These are phyloP conservation scores for Polypedilum vanderplanki DNA, from an alignment of 1,140 invertebrate species.

Conservation along the genomic window DNA sequence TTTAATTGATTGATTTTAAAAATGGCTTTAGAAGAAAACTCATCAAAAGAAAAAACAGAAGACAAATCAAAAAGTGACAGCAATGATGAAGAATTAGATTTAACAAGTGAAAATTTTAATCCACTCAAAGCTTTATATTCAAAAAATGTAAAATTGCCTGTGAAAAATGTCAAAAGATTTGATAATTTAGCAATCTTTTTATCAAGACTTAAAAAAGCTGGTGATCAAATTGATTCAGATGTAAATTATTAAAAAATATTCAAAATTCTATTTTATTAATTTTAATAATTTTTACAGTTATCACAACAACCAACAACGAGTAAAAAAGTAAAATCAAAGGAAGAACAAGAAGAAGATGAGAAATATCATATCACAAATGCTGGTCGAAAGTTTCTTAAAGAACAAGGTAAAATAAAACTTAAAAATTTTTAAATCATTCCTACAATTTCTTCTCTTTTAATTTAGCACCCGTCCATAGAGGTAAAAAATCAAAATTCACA, in stretches of 20 bases:
- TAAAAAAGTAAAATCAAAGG: background rate
- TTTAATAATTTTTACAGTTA: conserved; percentile 38
- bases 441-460: conserved; percentile 35
- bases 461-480: conserved; percentile 36
- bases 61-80: background rate
- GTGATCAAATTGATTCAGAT: background rate
- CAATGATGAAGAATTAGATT: conserved; percentile 55
- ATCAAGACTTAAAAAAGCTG: conserved; percentile 36
- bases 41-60: background rate
- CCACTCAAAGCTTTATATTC: conserved; percentile 58
- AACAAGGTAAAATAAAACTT: conserved; percentile 29
- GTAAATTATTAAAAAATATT: background rate
- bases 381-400: conserved; percentile 28
- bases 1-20: no score
- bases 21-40: background rate
- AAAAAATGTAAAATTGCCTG: conserved; percentile 47
- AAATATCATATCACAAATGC: conserved; percentile 13
- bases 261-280: conserved; percentile 35
- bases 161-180: conserved; percentile 49
- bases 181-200: conserved; percentile 58
- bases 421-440: no score
- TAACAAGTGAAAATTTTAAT: conserved; percentile 58
- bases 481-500: conserved; percentile 36
- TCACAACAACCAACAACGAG: conserved; percentile 34
- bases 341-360: conserved; percentile 1